phyloP scores from a whole-genome alignment of 2,888 invertebrate genomes.

The Latrodectus hesperus region DNA sequence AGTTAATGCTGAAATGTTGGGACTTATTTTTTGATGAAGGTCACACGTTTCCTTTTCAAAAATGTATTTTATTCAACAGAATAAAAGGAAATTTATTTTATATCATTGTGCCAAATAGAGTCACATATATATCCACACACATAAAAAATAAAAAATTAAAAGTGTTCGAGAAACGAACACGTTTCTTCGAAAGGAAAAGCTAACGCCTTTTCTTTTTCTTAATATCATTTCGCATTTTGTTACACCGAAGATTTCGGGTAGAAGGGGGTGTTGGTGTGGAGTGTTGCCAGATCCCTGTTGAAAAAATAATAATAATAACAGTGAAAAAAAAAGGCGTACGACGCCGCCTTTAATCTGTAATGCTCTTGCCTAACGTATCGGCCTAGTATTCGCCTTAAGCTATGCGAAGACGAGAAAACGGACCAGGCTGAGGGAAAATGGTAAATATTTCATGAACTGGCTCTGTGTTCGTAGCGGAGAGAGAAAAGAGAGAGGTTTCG shows the following conservation, averaged over 20 bases:
- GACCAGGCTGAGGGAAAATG: constrained; percentile 54
- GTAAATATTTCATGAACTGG: constrained; percentile 69
- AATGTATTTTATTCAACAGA: no score
- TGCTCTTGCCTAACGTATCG: constrained; percentile 19
- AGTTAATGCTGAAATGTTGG: no score
- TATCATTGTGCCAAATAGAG: no score
- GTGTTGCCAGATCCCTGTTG: no score
- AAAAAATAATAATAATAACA: not conserved
- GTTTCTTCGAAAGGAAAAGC: not conserved
- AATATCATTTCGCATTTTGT: constrained; percentile 40
- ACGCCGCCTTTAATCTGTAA: constrained; percentile 56
- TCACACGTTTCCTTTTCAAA: no score
- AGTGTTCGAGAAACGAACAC: no score
- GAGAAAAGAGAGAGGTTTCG: not conserved
- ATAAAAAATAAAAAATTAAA: no score
- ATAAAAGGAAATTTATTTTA: no score
- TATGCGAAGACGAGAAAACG: constrained; percentile 53
- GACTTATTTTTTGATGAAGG: no score
- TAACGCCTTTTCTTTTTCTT: constrained; percentile 9
- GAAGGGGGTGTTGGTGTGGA: not conserved
- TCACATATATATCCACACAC: no score
- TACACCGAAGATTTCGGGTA: constrained; percentile 32
- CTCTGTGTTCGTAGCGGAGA: constrained; percentile 15
- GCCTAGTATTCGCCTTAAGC: constrained; percentile 53
- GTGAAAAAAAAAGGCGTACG: constrained; percentile 9